These are phyloP conservation scores for Scytalopus superciliaris DNA, from an alignment of 2,113 vertebrate species.

Conservation along the genomic window DNA sequence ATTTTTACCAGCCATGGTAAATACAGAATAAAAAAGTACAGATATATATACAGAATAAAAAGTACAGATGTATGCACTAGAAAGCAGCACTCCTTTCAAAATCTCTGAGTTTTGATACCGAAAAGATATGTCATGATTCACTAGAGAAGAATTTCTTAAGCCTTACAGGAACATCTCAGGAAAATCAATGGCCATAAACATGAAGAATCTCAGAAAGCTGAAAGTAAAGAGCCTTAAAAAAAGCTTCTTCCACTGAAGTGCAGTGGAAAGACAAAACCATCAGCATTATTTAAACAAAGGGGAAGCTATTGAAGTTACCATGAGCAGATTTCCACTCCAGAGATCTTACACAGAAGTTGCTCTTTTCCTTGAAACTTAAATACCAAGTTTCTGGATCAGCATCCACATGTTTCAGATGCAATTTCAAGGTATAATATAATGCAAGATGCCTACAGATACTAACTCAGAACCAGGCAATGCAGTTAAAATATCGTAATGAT, in stretches of 20 bases:
- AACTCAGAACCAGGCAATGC: background rate
- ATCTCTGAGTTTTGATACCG: background rate
- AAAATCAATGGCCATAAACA: background rate
- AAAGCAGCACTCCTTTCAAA: background rate
- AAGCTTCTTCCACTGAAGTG: background rate
- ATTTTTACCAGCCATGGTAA: background rate
- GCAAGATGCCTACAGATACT: background rate
- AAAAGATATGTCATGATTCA: background rate
- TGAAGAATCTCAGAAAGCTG: background rate
- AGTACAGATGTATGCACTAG: background rate
- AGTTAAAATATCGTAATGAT: constrained; percentile 4
- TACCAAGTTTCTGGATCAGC: background rate
- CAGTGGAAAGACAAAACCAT: background rate
- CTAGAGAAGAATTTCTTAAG: background rate
- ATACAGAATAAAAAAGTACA: too few species aligned
- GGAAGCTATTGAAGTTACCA: background rate
- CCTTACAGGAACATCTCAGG: background rate
- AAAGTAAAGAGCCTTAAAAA: background rate
- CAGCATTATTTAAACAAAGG: background rate
- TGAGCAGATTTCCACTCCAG: background rate
- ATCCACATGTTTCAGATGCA: background rate
- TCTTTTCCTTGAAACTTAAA: background rate
- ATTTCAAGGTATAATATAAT: background rate
- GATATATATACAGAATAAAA: too few species aligned
- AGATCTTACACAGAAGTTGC: background rate